Base-by-base conservation (phyloP, 2,888 invertebrate genomes). In the Euplagia quadripunctaria region DNA sequence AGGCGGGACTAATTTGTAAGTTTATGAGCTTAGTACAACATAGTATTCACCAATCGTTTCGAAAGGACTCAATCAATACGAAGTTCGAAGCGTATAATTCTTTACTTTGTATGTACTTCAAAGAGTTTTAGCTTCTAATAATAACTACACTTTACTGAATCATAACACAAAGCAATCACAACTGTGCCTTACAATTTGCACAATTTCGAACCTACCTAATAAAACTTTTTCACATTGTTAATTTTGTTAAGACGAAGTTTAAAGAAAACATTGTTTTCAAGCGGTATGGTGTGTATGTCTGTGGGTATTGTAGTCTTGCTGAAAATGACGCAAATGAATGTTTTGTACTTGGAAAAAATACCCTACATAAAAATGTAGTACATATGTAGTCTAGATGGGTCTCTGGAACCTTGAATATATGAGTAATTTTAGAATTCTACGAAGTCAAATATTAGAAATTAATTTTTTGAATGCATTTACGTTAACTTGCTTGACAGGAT, bases 201-300 rank as follows among this genome's bases (percentile, higher is more conserved):
- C 85, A 88, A 88, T 85, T 85, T 81, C 61, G 31, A 31, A 20
- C 85, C 79, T 82, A 82, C 14, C 31, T 61, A 61, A 31, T 61
- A 31, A 61, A 61, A 31, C 14, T 61, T 58, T 55, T 61, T 61
- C 14, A 61, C 61, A 31, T 14, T 31, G 14, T 14, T 31, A 61
- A 31, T 16, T 14, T 31, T 61, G 31, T 61, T 61, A 31, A 31
- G 61, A 61, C 61, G 61, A 61, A 61, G 61, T 61, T 31, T 20
- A 61, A 31, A 61, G 5, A 20, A 61, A 61, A 61, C 58, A 12
- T 31, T 31, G 4, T 5, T 61, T 61, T 61, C 4, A 58, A 61
- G 31, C 58, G 5, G 6, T 20, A 20, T 20, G 20, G n/a, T n/a
- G 55, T n/a, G n/a, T 55, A 17, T 55, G n/a, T n/a, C 52, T 1